Evolutionary conservation across 2,797 vertebrate genomes (phyloP), one percentile per base, ranked within the genome.

Genomic region (Clarias pachynema): DNA sequence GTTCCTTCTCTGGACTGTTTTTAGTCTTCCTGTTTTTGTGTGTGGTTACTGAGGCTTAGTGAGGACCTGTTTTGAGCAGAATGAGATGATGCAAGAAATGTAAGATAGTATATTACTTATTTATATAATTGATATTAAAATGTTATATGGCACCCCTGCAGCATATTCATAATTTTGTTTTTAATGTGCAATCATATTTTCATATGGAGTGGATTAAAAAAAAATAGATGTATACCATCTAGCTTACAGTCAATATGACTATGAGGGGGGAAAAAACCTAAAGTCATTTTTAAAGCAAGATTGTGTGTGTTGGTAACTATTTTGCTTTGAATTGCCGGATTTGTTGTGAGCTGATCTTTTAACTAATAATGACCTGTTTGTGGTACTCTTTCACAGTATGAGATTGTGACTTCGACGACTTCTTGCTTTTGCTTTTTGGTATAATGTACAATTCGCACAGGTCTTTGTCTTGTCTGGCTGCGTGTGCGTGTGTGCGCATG

Each of bases 21-120:
- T 88, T 85, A 83, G 84, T 85, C 87, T 88, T 90, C 89, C 87
- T 88, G 87, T 88, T 90, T 86, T 85, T 84, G 74, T 87, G 68
- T 88, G 82, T 86, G 80, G 84, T 88, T 87, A 84, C 79, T 85
- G 82, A 87, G 84, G 82, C 69, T 88, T 86, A 73, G 82, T 85
- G 81, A 72, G 81, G 79, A 81, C 87, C 66, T 86, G 72, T 85
- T 86, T 85, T 87, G 62, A 70, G 77, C 82, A 74, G 77, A 83
- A 73, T 63, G 65, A 84, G 66, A 82, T 86, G 70, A 37, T 74
- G 68, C 66, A 78, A 74, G 59, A 75, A 62, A 69, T 62, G 82
- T 82, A 84, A 74, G 81, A 77, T 87, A 56, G 62, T 66, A 66
- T 40, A 66, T 49, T 80, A 49, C 62, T 53, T 80, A 53, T 31